These are phyloP conservation scores for Bolinopsis microptera DNA, from an alignment of 37 sponge, comb jelly and placozoan genomes.

Conservation along the genomic window DNA sequence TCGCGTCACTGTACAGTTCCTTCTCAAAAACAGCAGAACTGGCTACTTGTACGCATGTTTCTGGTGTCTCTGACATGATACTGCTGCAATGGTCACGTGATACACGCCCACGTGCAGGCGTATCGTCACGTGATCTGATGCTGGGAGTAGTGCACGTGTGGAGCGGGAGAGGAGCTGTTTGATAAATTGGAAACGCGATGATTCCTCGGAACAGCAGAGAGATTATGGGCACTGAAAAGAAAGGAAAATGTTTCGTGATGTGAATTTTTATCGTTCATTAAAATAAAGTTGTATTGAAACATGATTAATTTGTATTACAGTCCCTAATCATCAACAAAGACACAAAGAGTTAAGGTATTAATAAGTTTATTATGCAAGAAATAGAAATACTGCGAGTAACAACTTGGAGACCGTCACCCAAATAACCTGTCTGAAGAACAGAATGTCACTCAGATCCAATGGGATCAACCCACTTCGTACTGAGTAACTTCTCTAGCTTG, in stretches of 20 bases:
- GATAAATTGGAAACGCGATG: conserved; percentile 23
- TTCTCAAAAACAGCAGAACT: conserved; percentile 63
- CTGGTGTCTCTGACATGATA: conserved; percentile 43
- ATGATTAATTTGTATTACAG: too few species aligned
- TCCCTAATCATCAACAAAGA: too few species aligned
- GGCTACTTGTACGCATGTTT: conserved; percentile 56
- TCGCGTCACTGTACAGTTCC: conserved; percentile 65
- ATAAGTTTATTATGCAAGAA: too few species aligned
- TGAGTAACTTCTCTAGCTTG: conserved; percentile 43
- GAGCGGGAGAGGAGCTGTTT: neutral
- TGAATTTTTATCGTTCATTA: neutral
- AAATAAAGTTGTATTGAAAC: too few species aligned
- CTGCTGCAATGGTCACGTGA: conserved; percentile 22
- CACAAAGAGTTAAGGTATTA: too few species aligned
- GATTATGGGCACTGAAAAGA: conserved; percentile 6
- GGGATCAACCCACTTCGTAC: conserved; percentile 14
- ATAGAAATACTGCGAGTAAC: neutral
- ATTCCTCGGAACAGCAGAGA: conserved; percentile 45
- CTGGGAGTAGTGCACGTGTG: neutral
- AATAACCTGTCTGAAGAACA: neutral
- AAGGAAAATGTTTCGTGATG: too few species aligned
- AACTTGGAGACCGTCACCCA: too few species aligned
- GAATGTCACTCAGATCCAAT: conserved; percentile 36
- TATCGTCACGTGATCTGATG: neutral
- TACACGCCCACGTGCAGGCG: neutral